Conservation (phyloP, 2,888 invertebrate species). For the Drosophila lutescens region DNA sequence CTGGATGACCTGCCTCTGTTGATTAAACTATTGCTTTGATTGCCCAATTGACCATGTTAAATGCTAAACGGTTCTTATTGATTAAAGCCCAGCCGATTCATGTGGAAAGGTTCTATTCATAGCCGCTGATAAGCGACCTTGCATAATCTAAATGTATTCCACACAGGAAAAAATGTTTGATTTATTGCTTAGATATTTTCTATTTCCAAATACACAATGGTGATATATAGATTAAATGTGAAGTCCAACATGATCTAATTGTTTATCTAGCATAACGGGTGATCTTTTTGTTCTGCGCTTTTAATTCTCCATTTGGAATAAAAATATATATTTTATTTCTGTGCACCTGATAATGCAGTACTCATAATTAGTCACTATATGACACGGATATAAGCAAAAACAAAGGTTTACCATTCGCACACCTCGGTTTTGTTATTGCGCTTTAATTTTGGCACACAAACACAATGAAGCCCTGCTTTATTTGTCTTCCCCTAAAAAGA, state of each 20-base stretch:
- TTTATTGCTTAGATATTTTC: no score
- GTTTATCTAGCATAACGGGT: not conserved
- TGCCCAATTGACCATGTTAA: constrained; percentile 45
- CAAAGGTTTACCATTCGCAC: constrained; percentile 1
- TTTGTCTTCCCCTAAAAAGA: constrained; percentile 10
- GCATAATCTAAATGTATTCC: constrained; percentile 36
- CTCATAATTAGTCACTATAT: constrained; percentile 51
- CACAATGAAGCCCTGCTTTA: constrained; percentile 16
- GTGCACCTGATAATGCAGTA: constrained; percentile 21
- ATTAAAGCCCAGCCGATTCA: constrained; percentile 50
- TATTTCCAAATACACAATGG: not conserved
- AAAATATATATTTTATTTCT: not conserved
- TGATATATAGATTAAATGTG: not conserved
- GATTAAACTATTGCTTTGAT: constrained; percentile 42
- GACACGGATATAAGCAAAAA: constrained; percentile 7
- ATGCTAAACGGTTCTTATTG: constrained; percentile 42
- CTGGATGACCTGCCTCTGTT: constrained; percentile 20
- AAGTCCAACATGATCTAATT: not conserved
- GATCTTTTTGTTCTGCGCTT: not conserved
- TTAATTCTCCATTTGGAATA: not conserved
- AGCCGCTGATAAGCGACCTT: constrained; percentile 55
- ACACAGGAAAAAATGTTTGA: constrained; percentile 3
- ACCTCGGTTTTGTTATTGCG: constrained; percentile 51
- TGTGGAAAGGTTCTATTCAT: constrained; percentile 32
- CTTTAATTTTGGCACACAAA: constrained; percentile 44